These are phyloP conservation scores for Cotesia glomerata DNA, from an alignment of 1,140 invertebrate genomes.

Conservation along the genomic window DNA sequence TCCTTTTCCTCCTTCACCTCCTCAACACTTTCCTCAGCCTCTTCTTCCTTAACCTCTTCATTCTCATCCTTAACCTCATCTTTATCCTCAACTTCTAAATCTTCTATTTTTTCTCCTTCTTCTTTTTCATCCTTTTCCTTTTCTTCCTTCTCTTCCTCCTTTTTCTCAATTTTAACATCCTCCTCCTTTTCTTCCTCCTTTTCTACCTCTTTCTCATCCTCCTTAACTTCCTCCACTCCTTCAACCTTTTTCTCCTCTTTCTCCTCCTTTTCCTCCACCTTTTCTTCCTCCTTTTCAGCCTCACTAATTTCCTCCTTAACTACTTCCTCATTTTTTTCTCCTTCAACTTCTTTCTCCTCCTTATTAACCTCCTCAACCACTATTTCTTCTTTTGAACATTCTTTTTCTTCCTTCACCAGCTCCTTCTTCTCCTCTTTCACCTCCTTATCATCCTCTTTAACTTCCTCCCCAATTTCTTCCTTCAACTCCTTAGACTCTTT, in stretches of 20 bases:
- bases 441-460: neutral
- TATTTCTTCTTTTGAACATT: conserved; percentile 12
- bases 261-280: neutral
- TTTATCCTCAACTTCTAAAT: conserved; percentile 8
- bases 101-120: neutral
- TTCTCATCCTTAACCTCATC: conserved; percentile 1
- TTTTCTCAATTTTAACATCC: neutral
- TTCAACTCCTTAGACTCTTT: conserved; percentile 2
- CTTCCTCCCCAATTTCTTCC: conserved; percentile 16
- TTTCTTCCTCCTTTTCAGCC: conserved; percentile 18
- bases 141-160: conserved; percentile 43
- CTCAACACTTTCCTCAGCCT: neutral
- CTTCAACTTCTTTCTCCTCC: conserved; percentile 37
- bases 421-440: too few relatives aligned
- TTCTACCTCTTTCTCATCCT: neutral
- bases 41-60: neutral
- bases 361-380: conserved; percentile 21
- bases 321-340: conserved; percentile 11
- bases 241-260: conserved; percentile 41
- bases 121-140: conserved; percentile 29
- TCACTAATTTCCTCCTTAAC: neutral
- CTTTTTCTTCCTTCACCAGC: conserved; percentile 34
- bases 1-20: conserved; percentile 6
- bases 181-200: neutral
- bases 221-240: conserved; percentile 39